These are phyloP conservation scores for Galeopsomyia nigrocyanea DNA, from an alignment of 2,888 invertebrate genomes.

Conservation along the genomic window DNA sequence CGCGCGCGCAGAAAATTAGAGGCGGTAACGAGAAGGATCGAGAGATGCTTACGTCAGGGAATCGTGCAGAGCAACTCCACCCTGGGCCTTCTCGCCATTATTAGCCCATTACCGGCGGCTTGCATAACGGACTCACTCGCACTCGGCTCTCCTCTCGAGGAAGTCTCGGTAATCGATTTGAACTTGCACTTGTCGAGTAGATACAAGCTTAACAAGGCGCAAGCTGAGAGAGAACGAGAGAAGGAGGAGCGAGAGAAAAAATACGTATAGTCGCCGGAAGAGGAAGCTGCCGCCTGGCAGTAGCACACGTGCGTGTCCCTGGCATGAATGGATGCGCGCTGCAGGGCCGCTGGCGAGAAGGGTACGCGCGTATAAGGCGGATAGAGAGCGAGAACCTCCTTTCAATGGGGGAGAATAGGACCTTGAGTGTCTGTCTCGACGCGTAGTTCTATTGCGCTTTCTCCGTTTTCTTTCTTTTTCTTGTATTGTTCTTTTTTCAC, in stretches of 20 bases:
- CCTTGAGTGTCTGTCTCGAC: slow-evolving; percentile 37
- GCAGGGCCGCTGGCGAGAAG: too few relatives aligned
- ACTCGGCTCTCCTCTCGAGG: slow-evolving; percentile 30
- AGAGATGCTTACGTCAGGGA: slow-evolving; percentile 63
- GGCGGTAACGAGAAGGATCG: slow-evolving; percentile 57
- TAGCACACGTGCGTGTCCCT: background rate
- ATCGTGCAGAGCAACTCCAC: slow-evolving; percentile 68
- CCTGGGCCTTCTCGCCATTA: slow-evolving; percentile 65
- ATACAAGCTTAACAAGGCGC: slow-evolving; percentile 1
- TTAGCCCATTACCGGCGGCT: slow-evolving; percentile 65
- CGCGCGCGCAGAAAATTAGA: slow-evolving; percentile 9
- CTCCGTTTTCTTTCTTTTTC: too few relatives aligned
- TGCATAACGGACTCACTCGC: slow-evolving; percentile 61
- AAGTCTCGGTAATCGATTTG: slow-evolving; percentile 60
- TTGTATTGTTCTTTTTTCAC: too few relatives aligned
- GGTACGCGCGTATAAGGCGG: slow-evolving; percentile 27
- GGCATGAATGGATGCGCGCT: too few relatives aligned
- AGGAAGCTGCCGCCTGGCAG: slow-evolving; percentile 28
- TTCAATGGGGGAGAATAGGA: slow-evolving; percentile 32
- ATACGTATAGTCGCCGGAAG: slow-evolving; percentile 22
- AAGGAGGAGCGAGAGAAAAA: background rate
- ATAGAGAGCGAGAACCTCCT: slow-evolving; percentile 22
- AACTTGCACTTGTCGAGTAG: slow-evolving; percentile 59
- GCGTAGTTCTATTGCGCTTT: background rate
- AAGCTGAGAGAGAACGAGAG: background rate